Conservation (phyloP, 2,113 vertebrate genomes). For the Megaceryle maxima region DNA sequence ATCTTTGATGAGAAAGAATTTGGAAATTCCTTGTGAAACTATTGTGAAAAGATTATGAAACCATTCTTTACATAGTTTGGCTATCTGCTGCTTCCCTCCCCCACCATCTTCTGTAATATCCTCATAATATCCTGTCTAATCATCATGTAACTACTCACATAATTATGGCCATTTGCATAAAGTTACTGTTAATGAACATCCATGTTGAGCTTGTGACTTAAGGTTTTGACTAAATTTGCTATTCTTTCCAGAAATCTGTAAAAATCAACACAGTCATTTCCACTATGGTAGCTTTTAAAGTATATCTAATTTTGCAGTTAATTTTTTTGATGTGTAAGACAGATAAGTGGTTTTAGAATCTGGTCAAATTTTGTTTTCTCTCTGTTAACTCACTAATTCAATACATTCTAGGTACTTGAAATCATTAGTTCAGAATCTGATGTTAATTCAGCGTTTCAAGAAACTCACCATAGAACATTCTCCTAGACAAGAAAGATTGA, state of each 20-base stretch:
- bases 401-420: slow-evolving; percentile 86
- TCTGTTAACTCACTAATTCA: slow-evolving; percentile 32
- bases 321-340: neutral
- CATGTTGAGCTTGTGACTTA: neutral
- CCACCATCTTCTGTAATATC: neutral
- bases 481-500: slow-evolving; percentile 85
- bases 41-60: neutral
- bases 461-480: slow-evolving; percentile 86
- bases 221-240: neutral
- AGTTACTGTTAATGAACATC: neutral
- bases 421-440: slow-evolving; percentile 93
- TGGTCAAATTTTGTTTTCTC: neutral
- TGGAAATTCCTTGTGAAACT: neutral
- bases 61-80: neutral
- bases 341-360: neutral
- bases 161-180: neutral
- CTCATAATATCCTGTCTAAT: neutral
- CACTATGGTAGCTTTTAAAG: neutral
- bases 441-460: slow-evolving; percentile 91
- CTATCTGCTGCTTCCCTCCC: neutral
- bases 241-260: slow-evolving; percentile 20
- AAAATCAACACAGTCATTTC: neutral
- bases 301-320: neutral
- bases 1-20: neutral
- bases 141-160: neutral